phyloP scores from a whole-genome alignment of 2,888 invertebrate genomes.

The Pammene aurita region DNA sequence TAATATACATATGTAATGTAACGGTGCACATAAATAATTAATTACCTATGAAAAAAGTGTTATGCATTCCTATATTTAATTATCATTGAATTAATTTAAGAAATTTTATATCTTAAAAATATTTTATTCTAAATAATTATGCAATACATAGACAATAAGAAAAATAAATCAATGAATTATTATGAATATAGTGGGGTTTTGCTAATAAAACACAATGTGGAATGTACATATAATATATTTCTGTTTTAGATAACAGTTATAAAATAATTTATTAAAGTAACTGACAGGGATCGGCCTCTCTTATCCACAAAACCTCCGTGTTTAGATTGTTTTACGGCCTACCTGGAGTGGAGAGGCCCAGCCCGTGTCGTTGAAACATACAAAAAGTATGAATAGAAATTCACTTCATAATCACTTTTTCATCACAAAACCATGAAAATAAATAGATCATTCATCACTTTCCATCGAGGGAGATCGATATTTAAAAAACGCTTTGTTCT shows the following conservation, averaged over 20 bases:
- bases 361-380: slow-evolving; percentile 1
- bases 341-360: neutral
- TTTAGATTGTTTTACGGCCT: too few species aligned
- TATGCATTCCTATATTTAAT: slow-evolving; percentile 4
- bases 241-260: slow-evolving; percentile 34
- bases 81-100: neutral
- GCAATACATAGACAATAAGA: slow-evolving; percentile 2
- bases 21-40: slow-evolving; percentile 12
- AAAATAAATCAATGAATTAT: slow-evolving; percentile 27
- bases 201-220: slow-evolving; percentile 44
- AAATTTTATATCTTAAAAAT: slow-evolving; percentile 11
- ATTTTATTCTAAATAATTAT: slow-evolving; percentile 23
- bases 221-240: slow-evolving; percentile 51
- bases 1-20: neutral
- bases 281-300: slow-evolving; percentile 1
- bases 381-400: slow-evolving; percentile 6
- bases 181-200: slow-evolving; percentile 6
- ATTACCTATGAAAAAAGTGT: neutral
- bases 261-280: slow-evolving; percentile 17
- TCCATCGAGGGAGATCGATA: neutral
- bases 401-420: slow-evolving; percentile 14
- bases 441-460: slow-evolving; percentile 21
- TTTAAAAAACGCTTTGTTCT: slow-evolving; percentile 20
- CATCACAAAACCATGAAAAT: slow-evolving; percentile 21
- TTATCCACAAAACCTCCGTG: neutral